These are phyloP conservation scores for Xiphophorus maculatus DNA, from an alignment of 2,113 vertebrate genomes.

Conservation along the genomic window DNA sequence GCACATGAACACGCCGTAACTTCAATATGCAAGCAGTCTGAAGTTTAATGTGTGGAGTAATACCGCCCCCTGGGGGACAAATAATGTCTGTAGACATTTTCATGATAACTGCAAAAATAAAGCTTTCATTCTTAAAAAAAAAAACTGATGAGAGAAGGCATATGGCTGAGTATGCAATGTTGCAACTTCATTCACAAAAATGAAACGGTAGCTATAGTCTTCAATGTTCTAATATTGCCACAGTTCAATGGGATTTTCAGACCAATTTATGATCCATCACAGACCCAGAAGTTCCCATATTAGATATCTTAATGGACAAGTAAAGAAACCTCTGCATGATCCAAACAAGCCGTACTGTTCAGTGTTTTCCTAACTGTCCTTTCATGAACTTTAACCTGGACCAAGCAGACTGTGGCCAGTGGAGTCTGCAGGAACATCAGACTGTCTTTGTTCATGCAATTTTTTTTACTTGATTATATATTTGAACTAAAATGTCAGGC, in stretches of 20 bases:
- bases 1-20: background rate
- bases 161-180: background rate
- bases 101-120: background rate
- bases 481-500: background rate
- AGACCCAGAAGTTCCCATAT: background rate
- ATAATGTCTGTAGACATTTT: background rate
- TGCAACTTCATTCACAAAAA: background rate
- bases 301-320: background rate
- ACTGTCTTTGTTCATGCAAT: background rate
- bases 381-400: background rate
- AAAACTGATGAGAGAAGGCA: background rate
- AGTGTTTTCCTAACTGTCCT: background rate
- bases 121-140: background rate
- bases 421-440: background rate
- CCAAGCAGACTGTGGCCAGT: background rate
- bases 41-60: background rate
- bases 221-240: too few species aligned
- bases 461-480: background rate
- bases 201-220: background rate
- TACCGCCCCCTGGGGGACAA: slow-evolving; percentile 44
- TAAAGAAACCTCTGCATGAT: background rate
- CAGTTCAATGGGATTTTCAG: background rate
- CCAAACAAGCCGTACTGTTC: background rate
- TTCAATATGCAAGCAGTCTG: slow-evolving; percentile 12
- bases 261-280: background rate